These are phyloP conservation scores for Lucilia cuprina DNA, from an alignment of 1,140 invertebrate species.

Conservation along the genomic window DNA sequence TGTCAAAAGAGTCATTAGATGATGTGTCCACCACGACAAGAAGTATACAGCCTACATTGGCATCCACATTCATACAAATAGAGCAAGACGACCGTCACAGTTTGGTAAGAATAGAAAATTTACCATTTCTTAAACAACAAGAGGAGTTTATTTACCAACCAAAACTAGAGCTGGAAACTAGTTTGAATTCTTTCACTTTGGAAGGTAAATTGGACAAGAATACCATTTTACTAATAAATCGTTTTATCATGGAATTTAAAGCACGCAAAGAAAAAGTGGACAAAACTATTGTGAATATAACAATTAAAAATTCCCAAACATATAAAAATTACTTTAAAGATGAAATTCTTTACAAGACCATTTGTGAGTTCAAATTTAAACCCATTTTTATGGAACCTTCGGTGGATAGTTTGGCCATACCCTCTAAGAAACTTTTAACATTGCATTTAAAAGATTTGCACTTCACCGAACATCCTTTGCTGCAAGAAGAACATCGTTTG, in stretches of 20 bases:
- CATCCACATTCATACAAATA: conserved; percentile 48
- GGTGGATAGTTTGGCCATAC: conserved; percentile 42
- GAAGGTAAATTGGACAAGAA: conserved; percentile 30
- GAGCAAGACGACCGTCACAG: conserved; percentile 43
- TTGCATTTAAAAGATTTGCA: conserved; percentile 57
- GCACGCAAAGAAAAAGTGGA: conserved; percentile 15
- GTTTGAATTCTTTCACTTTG: conserved; percentile 37
- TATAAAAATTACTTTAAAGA: not conserved
- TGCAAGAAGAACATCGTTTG: conserved; percentile 61
- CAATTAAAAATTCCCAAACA: conserved; percentile 20
- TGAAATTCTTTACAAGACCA: conserved; percentile 46
- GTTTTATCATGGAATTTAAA: conserved; percentile 46
- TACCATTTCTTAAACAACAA: not conserved
- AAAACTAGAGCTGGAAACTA: conserved; percentile 29
- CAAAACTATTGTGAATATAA: conserved; percentile 40
- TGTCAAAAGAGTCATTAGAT: not conserved
- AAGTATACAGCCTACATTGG: conserved; percentile 11
- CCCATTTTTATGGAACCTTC: conserved; percentile 49
- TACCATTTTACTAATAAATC: conserved; percentile 50
- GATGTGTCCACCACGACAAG: not conserved
- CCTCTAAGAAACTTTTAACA: conserved; percentile 55
- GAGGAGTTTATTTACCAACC: conserved; percentile 41
- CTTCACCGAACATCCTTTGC: conserved; percentile 61
- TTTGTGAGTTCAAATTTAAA: conserved; percentile 45
- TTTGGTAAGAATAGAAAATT: conserved; percentile 40